These are phyloP conservation scores for Hyphantria cunea DNA, from an alignment of 1,140 invertebrate genomes.

Conservation along the genomic window DNA sequence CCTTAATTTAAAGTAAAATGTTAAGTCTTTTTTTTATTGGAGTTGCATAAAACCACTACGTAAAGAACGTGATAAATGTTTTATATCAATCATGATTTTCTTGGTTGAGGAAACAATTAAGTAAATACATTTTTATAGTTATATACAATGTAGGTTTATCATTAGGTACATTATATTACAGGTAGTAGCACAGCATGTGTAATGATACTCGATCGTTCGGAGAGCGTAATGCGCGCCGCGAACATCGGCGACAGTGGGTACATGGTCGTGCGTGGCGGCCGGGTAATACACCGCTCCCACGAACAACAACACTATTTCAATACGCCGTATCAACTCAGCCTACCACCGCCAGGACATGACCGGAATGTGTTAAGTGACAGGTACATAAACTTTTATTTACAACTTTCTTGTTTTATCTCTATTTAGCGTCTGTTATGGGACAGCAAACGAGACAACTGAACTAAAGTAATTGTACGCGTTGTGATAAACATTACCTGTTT, in stretches of 20 bases:
- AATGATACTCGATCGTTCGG: slow-evolving; percentile 94
- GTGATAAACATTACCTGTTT: no score
- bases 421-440: no score
- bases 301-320: slow-evolving; percentile 99
- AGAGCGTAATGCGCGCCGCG: slow-evolving; percentile 94
- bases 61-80: no score
- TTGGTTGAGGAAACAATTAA: no score
- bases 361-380: slow-evolving; percentile 93
- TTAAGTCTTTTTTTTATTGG: no score
- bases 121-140: no score
- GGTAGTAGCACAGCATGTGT: slow-evolving; percentile 99
- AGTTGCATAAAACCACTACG: no score
- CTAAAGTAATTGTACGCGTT: no score
- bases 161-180: slow-evolving; percentile 56
- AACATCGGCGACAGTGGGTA: slow-evolving; percentile 99
- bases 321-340: slow-evolving; percentile 97
- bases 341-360: slow-evolving; percentile 94
- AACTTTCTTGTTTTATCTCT: neutral
- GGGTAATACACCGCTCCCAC: slow-evolving; percentile 94
- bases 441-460: no score
- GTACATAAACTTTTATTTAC: slow-evolving; percentile 70
- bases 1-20: no score
- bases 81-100: no score
- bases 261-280: slow-evolving; percentile 92
- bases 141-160: no score